Percentiles rank a stretch among this genome's conserved stretches.
Conservation (phyloP, 2,888 invertebrate genomes). For the Brenthis daphne region DNA sequence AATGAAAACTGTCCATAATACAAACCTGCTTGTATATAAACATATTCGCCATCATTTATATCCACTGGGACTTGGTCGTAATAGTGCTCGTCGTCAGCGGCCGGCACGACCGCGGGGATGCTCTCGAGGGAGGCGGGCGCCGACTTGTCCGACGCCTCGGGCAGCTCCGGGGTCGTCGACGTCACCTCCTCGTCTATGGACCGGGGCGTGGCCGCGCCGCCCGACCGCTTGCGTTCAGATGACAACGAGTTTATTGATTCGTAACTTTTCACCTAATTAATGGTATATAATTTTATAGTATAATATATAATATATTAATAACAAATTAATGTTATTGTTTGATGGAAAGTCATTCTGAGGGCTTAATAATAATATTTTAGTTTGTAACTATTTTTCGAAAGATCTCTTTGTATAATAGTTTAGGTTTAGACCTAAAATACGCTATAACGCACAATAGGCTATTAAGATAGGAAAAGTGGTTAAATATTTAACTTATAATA, state of each 20-base stretch:
- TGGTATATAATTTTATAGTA: neutral
- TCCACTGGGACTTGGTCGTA: slow-evolving; percentile 88
- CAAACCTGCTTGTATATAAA: slow-evolving; percentile 86
- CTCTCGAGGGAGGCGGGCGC: slow-evolving; percentile 72
- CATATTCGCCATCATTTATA: slow-evolving; percentile 87
- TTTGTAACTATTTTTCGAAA: too few relatives aligned
- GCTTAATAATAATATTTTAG: too few relatives aligned
- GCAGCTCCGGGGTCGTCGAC: slow-evolving; percentile 67
- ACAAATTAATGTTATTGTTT: too few relatives aligned
- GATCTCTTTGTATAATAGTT: too few relatives aligned
- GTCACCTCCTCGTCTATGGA: slow-evolving; percentile 75
- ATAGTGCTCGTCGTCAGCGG: slow-evolving; percentile 84
- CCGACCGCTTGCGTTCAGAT: slow-evolving; percentile 81
- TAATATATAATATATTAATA: neutral
- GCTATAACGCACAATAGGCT: too few relatives aligned
- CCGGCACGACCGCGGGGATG: slow-evolving; percentile 60
- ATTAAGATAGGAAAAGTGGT: too few relatives aligned
- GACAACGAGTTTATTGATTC: slow-evolving; percentile 85
- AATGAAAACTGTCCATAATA: neutral
- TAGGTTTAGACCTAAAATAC: too few relatives aligned
- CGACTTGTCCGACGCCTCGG: slow-evolving; percentile 67
- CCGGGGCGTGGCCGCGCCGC: slow-evolving; percentile 77
- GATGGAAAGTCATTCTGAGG: too few relatives aligned
- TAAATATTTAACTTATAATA: too few relatives aligned
- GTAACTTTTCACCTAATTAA: slow-evolving; percentile 83